These are phyloP conservation scores for Brachyhypopomus occidentalis DNA, from an alignment of 2,113 vertebrate genomes.

Conservation along the genomic window DNA sequence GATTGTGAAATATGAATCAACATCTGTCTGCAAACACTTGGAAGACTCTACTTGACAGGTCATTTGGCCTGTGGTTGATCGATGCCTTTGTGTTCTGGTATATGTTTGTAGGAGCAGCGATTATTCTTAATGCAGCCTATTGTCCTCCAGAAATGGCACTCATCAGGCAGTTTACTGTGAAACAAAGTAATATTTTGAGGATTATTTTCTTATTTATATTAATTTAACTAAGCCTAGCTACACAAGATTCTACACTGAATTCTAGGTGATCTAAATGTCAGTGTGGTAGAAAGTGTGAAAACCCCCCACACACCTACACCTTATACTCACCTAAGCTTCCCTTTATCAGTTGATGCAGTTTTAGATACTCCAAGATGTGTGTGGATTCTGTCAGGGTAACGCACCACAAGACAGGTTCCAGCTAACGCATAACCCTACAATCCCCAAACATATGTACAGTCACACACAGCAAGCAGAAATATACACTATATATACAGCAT, in stretches of 20 bases:
- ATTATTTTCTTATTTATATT: not conserved
- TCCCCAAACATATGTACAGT: conserved; percentile 8
- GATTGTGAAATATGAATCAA: not conserved
- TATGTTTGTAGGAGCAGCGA: conserved; percentile 66
- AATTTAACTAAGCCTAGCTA: not conserved
- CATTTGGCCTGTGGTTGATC: conserved; percentile 56
- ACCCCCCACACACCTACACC: not conserved
- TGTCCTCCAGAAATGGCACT: conserved; percentile 77
- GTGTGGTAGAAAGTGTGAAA: not conserved
- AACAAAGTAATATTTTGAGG: not conserved
- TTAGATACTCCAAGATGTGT: conserved; percentile 55
- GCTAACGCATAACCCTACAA: conserved; percentile 64
- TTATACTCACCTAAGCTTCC: conserved; percentile 40
- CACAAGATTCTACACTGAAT: not conserved
- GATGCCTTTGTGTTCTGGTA: conserved; percentile 69
- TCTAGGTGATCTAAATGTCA: not conserved
- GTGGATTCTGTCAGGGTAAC: conserved; percentile 61
- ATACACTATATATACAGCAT: not conserved
- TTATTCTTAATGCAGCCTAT: conserved; percentile 65
- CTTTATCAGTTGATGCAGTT: conserved; percentile 41
- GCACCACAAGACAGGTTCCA: conserved; percentile 63
- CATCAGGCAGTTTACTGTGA: conserved; percentile 60
- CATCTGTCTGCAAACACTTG: not conserved
- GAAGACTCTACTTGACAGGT: not conserved
- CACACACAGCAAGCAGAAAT: not conserved